phyloP scores from a whole-genome alignment of 2,888 invertebrate species.

The Meta bourneti region DNA sequence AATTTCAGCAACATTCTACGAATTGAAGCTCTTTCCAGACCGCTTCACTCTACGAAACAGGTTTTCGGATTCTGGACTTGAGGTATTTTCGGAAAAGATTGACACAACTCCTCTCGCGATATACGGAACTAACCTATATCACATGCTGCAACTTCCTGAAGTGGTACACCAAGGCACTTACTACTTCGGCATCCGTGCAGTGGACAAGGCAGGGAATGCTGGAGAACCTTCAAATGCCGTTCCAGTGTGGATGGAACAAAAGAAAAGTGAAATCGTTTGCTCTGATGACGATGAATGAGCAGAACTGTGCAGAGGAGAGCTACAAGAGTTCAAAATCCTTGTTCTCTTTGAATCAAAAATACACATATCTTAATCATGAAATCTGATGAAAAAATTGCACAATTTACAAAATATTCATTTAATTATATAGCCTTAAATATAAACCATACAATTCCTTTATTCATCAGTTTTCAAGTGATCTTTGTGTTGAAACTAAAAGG shows the following conservation, averaged over 20 bases:
- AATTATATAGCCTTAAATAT: no score
- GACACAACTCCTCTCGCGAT: slow-evolving; percentile 9
- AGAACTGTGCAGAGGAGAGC: neutral
- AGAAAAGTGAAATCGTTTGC: neutral
- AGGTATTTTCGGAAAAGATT: slow-evolving; percentile 19
- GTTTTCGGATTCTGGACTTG: slow-evolving; percentile 24
- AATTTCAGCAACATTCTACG: slow-evolving; percentile 55
- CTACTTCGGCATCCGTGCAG: slow-evolving; percentile 43
- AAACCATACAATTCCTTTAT: no score
- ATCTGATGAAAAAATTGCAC: no score
- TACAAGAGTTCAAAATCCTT: no score
- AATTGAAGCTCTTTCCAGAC: slow-evolving; percentile 56
- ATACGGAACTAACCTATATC: slow-evolving; percentile 32
- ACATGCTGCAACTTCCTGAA: neutral
- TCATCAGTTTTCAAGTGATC: no score
- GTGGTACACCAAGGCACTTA: neutral
- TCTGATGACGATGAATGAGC: slow-evolving; percentile 10
- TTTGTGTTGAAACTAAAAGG: no score
- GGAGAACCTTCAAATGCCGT: slow-evolving; percentile 56
- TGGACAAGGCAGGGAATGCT: slow-evolving; percentile 55
- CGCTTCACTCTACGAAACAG: slow-evolving; percentile 18
- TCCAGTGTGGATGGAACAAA: slow-evolving; percentile 11
- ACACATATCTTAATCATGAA: no score
- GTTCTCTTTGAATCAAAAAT: no score
- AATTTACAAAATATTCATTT: no score